phyloP scores from a whole-genome alignment of 1,140 invertebrate species.

The Drosophila subpulchrella region DNA sequence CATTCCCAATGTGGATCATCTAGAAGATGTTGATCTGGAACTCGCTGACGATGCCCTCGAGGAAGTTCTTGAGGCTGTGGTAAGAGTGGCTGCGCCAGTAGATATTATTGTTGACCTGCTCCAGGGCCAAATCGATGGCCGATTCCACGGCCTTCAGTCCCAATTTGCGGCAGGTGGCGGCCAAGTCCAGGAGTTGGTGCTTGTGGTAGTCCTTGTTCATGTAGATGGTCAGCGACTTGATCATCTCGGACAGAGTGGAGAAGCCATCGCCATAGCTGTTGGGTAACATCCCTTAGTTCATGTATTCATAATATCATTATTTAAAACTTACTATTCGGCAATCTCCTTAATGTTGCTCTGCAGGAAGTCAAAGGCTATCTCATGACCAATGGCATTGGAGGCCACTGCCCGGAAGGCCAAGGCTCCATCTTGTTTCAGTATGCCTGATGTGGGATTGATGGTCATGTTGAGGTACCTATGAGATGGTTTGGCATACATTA shows the following conservation, averaged over 20 bases:
- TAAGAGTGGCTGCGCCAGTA: slow-evolving; percentile 83
- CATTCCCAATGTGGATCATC: neutral
- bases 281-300: neutral
- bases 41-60: slow-evolving; percentile 78
- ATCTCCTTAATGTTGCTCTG: slow-evolving; percentile 84
- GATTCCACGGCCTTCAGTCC: slow-evolving; percentile 71
- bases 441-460: slow-evolving; percentile 84
- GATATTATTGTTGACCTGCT: slow-evolving; percentile 83
- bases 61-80: slow-evolving; percentile 69
- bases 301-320: fast-evolving
- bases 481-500: neutral
- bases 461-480: slow-evolving; percentile 85
- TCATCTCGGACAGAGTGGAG: slow-evolving; percentile 85
- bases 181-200: slow-evolving; percentile 72
- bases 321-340: slow-evolving; percentile 84
- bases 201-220: slow-evolving; percentile 85
- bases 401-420: slow-evolving; percentile 84
- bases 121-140: slow-evolving; percentile 76
- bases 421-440: slow-evolving; percentile 86
- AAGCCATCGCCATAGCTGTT: slow-evolving; percentile 85
- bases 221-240: slow-evolving; percentile 85
- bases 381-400: slow-evolving; percentile 84
- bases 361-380: slow-evolving; percentile 86
- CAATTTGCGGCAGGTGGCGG: slow-evolving; percentile 64
- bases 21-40: slow-evolving; percentile 82